A percentile compares a stretch with the other conserved stretches of the same genome.
phyloP scores from a whole-genome alignment of 1,140 invertebrate species.

The Ladona fulva region DNA sequence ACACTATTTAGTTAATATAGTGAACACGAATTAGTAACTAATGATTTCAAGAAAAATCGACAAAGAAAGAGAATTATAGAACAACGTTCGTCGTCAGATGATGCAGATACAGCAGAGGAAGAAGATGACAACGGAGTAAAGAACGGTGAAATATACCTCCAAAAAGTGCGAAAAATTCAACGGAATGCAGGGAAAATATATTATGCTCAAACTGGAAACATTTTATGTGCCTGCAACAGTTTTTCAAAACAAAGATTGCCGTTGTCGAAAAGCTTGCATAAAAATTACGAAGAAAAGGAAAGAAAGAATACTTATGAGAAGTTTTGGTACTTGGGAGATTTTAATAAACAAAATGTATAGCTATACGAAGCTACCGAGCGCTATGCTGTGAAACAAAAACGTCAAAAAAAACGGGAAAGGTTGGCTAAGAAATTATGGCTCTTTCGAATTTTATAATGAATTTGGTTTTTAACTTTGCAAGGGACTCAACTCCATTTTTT shows the following conservation, averaged over 20 bases:
- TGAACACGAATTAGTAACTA: constrained; percentile 13
- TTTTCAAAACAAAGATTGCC: too few relatives aligned
- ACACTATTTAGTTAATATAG: constrained; percentile 16
- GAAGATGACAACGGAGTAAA: constrained; percentile 22
- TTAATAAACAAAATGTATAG: too few relatives aligned
- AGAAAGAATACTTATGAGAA: too few relatives aligned
- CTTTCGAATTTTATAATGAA: too few relatives aligned
- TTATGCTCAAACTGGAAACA: constrained; percentile 15
- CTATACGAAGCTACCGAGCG: constrained; percentile 19
- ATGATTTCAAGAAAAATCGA: constrained; percentile 16
- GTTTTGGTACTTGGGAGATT: too few relatives aligned
- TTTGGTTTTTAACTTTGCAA: too few relatives aligned
- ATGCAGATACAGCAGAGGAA: constrained; percentile 21
- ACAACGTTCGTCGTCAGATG: constrained; percentile 22
- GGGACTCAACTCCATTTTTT: too few relatives aligned
- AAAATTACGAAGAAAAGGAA: too few relatives aligned
- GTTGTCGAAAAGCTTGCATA: too few relatives aligned
- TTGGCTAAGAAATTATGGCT: constrained; percentile 15
- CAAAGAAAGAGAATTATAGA: constrained; percentile 24
- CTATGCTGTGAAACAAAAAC: constrained; percentile 17
- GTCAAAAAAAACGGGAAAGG: constrained; percentile 17
- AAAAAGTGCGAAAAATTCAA: constrained; percentile 22
- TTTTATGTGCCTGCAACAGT: constrained; percentile 20
- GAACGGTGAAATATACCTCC: constrained; percentile 21
- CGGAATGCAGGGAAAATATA: constrained; percentile 20